phyloP scores from a whole-genome alignment of 1,140 invertebrate species.

The Rhopalosiphum maidis region DNA sequence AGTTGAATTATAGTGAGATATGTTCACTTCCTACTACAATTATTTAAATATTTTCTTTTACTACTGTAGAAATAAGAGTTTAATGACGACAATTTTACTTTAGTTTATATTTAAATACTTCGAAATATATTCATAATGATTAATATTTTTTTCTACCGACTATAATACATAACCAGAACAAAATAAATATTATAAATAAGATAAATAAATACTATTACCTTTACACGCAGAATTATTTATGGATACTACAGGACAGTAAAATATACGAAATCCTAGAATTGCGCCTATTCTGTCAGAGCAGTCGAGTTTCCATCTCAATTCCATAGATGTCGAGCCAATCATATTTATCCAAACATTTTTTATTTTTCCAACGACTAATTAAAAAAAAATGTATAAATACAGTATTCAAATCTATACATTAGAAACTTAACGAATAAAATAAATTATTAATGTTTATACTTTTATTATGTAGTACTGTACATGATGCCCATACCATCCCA shows the following conservation, averaged over 20 bases:
- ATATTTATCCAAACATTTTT: conserved; percentile 70
- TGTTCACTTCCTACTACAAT: neutral
- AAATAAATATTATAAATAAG: no score
- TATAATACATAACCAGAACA: neutral
- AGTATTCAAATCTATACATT: neutral
- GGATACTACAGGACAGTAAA: conserved; percentile 71
- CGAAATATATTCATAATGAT: neutral
- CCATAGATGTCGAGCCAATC: conserved; percentile 68
- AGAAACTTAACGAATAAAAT: neutral
- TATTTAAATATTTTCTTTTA: neutral
- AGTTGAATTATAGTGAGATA: neutral
- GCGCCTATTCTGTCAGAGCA: conserved; percentile 72
- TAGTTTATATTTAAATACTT: neutral
- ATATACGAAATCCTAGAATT: conserved; percentile 72
- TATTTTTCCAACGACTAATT: conserved; percentile 70
- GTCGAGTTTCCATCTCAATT: conserved; percentile 74
- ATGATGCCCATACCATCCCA: conserved; percentile 79
- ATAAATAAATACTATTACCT: conserved; percentile 60
- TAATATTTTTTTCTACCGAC: neutral
- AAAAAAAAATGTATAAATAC: neutral
- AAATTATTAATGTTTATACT: conserved; percentile 59
- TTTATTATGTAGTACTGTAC: conserved; percentile 75
- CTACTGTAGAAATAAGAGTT: neutral
- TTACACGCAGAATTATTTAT: conserved; percentile 66
- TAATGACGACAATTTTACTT: neutral